Base-by-base conservation (phyloP, 2,113 vertebrate genomes). In the Brachypteracias leptosomus region DNA sequence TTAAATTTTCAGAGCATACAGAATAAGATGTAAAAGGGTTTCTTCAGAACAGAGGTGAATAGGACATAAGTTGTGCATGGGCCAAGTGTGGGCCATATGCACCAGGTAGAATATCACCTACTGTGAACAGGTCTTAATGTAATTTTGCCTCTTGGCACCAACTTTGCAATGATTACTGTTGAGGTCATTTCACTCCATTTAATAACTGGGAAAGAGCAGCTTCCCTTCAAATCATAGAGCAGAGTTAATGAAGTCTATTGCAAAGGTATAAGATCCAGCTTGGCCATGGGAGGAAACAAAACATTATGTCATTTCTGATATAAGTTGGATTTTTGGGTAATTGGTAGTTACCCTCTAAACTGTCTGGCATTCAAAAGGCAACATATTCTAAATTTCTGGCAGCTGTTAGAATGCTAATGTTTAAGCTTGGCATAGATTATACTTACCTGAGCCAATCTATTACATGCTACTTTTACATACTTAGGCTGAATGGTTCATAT, bases 311-410 rank as follows among this genome's bases (percentile, higher is more conserved):
- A 21, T 94, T 97, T 90, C 55, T 80, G 40, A 54, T 76, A 92
- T 52, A 63, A 71, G 68, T 94, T 80, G 47, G 42, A 8, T 25
- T 87, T 92, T 93, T 18, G 7, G 81, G 33, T 95, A 96, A 96
- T 85, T 97, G 92, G 83, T 95, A 96, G 67, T 95, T 97, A 92
- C 82, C 85, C 82, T 80, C 90, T 97, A 97, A 97, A 94, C 90
- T 96, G 58, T 74, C 89, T 97, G 95, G 85, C 95, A 96, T 44
- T 63, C 88, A 90, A 72, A 97, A 95, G 74, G 44, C 74, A 96
- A 93, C 74, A 49, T 92, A 92, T 90, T 95, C 94, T 80, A 90
- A 96, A 89, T 94, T 94, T 95, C 86, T 96, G 95, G 86, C 96
- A 97, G 84, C 61, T 21, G 4, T 83, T 78, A 81, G 58, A 75